Base-by-base conservation (phyloP, 2,797 vertebrate genomes). In the Myripristis jacobus region DNA sequence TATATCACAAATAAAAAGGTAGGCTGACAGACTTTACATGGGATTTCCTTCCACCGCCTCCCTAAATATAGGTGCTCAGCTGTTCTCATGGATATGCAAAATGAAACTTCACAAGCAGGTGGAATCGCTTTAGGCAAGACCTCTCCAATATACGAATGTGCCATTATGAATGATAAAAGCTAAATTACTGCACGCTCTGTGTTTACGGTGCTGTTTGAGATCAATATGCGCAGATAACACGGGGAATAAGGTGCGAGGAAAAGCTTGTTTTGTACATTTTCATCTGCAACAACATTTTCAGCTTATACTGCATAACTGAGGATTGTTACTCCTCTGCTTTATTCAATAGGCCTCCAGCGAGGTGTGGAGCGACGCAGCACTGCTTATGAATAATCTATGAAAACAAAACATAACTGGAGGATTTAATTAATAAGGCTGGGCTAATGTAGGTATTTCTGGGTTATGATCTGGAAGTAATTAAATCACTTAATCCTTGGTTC, bases 11-110 rank as follows among this genome's bases (percentile, higher is more conserved):
- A 41, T 24, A 46, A 29, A 61, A 21, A 25, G 34, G 31, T 36
- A 18, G 44, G 18, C 25, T 29, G 48, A 52, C 68, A 66, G 12
- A 22, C 10, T 64, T 80, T 60, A 75, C 25, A 75, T n/a, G 46
- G 13, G 54, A 73, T 75, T 62, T 73, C 80, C 46, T 48, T 70
- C 44, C 18, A 75, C 54, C 70, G 62, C n/a, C 53, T 44, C 29
- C 46, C 13, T 41, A 44, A 66, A 62, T 44, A 46, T 47, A 21
- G 47, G 7, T 29, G 48, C 66, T 66, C 7, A 52, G 34, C 36
- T 66, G 64, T 21, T 66, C 25, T 12, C 13, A 6, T 44, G 22
- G 54, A 15, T 7, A 53, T 56, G 31, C n/a, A 51, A 47, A 41
- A 48, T 25, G 2, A 21, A 44, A 62, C 52, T 57, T 47, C 24